Conservation (phyloP, 1,140 invertebrate genomes). For the Lutraria rhynchaena region DNA sequence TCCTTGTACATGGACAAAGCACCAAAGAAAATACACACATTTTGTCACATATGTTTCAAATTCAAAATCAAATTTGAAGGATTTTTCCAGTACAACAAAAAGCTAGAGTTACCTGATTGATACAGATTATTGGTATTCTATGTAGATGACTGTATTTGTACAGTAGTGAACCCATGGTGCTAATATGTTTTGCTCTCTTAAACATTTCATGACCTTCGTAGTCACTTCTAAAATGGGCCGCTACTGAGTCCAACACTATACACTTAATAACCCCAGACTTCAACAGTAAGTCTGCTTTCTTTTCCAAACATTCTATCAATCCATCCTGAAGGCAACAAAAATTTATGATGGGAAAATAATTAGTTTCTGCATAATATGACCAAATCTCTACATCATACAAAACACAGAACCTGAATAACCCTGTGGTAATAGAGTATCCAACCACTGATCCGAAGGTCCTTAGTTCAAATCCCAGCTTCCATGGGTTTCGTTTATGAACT, state of each 20-base stretch:
- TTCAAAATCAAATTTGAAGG: no score
- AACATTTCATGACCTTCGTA: slow-evolving; percentile 82
- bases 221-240: slow-evolving; percentile 87
- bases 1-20: no score
- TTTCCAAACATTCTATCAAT: slow-evolving; percentile 85
- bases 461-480: no score
- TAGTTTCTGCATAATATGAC: no score
- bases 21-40: no score
- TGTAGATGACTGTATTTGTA: slow-evolving; percentile 84
- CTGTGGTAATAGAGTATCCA: no score
- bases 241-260: slow-evolving; percentile 90
- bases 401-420: no score
- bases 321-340: slow-evolving; percentile 81
- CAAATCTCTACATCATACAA: no score
- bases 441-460: no score
- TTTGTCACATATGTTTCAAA: no score
- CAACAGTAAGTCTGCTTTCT: slow-evolving; percentile 83
- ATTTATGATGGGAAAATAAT: neutral
- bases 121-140: slow-evolving; percentile 86
- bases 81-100: no score
- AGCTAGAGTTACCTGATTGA: slow-evolving; percentile 88
- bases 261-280: slow-evolving; percentile 85
- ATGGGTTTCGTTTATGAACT: no score
- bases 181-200: slow-evolving; percentile 85
- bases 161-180: slow-evolving; percentile 84